Evolutionary conservation across 2,797 vertebrate genomes (phyloP).

Genomic region (Catharus ustulatus): DNA sequence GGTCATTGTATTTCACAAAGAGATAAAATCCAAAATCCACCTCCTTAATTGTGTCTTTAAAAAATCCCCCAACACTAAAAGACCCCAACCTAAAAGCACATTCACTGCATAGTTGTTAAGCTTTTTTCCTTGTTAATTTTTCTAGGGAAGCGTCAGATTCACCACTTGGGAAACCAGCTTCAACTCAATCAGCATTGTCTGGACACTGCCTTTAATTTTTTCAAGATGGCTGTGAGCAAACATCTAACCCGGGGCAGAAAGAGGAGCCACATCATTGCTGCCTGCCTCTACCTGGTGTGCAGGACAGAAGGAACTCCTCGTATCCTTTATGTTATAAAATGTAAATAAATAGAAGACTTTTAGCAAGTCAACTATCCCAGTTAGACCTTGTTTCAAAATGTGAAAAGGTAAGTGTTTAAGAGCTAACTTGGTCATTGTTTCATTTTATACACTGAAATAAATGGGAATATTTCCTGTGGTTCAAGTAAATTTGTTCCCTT

Average conservation of each 20-base stretch:
- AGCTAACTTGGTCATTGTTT: not conserved
- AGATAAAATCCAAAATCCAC: not conserved
- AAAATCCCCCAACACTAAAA: accelerated
- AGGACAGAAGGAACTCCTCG: slow-evolving; percentile 95
- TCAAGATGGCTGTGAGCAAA: slow-evolving; percentile 94
- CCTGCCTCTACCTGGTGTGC: slow-evolving; percentile 96
- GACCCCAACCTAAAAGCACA: not conserved
- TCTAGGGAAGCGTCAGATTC: slow-evolving; percentile 88
- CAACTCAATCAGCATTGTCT: slow-evolving; percentile 95
- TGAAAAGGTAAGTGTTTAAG: slow-evolving; percentile 3
- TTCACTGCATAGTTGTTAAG: not conserved
- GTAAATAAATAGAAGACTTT: not conserved
- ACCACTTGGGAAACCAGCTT: slow-evolving; percentile 90
- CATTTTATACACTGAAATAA: not conserved
- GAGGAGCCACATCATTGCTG: slow-evolving; percentile 87
- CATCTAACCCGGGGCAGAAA: slow-evolving; percentile 88
- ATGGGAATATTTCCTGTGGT: not conserved
- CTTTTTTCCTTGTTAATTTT: not conserved
- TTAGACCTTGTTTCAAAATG: not conserved
- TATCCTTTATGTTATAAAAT: slow-evolving; percentile 83
- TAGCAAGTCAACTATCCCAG: not conserved
- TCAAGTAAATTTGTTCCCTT: not conserved
- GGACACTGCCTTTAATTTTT: slow-evolving; percentile 97
- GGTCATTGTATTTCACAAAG: not conserved
- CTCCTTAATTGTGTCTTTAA: not conserved